Base-by-base conservation (phyloP, 2,888 invertebrate genomes). In the Patella depressa region DNA sequence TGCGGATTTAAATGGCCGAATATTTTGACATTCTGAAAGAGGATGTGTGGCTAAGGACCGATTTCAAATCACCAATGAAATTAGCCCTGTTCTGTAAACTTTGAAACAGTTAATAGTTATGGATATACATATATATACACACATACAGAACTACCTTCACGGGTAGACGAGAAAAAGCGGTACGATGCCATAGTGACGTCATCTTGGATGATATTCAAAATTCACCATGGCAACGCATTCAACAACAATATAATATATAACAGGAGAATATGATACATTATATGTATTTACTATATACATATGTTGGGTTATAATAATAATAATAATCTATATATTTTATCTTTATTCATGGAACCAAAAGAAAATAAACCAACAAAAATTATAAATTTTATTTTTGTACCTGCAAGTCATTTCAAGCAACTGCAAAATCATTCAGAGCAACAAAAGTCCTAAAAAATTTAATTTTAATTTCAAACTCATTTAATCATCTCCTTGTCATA, bases 151-250 rank as follows among this genome's bases (percentile, higher is more conserved):
- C 24, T 65, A 65, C 19, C 65, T 65, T 12, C 65, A 65, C 19
- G 24, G 19, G 65, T 24, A 65, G 24, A 65, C 2, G 11, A 24
- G 12, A 19, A 65, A 19, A n/a, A n/a, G 45, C 45, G 45, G 19
- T 19, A 19, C 59, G 19, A 19, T 19, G 59, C 59, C 59, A 59
- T 59, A 59, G 65, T 65, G 65, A 65, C 65, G 65, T 65, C 65
- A 65, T 65, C 65, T 65, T 65, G 15, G 65, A 65, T 65, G 65
- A 65, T 12, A 19, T 65, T 19, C 65, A 65, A 65, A 9, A 65
- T 24, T 24, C 24, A 45, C 45, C 45, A 45, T 45, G 45, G 9
- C 45, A 45, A 45, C 45, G 45, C 9, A 45, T 45, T 45, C 24
- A 65, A 19, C 19, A 15, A 65, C 4, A 19, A 19, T 65, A n/a